A percentile compares a stretch with the other conserved stretches of the same genome.
Evolutionary conservation across 2,797 vertebrate genomes (phyloP).

Genomic region (Tenualosa ilisha): DNA sequence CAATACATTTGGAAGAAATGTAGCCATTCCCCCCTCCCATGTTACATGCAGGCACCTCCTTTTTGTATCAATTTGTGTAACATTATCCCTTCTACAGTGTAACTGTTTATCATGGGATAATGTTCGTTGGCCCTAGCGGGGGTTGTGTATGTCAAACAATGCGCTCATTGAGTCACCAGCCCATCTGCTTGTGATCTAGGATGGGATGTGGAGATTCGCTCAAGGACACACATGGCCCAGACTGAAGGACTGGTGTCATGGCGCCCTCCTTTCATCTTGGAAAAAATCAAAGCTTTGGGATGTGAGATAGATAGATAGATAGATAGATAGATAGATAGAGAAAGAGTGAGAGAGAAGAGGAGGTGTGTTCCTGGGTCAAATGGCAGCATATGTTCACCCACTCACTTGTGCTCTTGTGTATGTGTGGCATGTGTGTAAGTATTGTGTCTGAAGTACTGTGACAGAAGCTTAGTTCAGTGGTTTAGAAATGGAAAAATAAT

Average conservation of each 20-base stretch:
- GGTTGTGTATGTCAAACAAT: slow-evolving; percentile 60
- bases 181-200: slow-evolving; percentile 59
- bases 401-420: background rate
- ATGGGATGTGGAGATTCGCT: slow-evolving; percentile 55
- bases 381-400: background rate
- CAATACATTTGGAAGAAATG: slow-evolving; percentile 49
- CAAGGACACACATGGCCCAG: slow-evolving; percentile 56
- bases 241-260: slow-evolving; percentile 32
- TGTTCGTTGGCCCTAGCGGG: slow-evolving; percentile 53
- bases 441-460: background rate
- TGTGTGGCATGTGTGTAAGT: background rate
- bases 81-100: slow-evolving; percentile 59
- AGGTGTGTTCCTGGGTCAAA: background rate
- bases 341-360: background rate
- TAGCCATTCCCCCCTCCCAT: slow-evolving; percentile 32
- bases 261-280: slow-evolving; percentile 22
- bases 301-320: background rate
- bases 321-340: slow-evolving; percentile 19
- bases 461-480: background rate
- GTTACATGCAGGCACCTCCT: slow-evolving; percentile 43
- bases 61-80: slow-evolving; percentile 60
- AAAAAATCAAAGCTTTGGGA: background rate
- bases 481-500: background rate
- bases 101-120: slow-evolving; percentile 59
- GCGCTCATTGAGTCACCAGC: slow-evolving; percentile 61